These are phyloP conservation scores for Ammodytes marinus DNA, from an alignment of 2,113 vertebrate genomes.

Conservation along the genomic window DNA sequence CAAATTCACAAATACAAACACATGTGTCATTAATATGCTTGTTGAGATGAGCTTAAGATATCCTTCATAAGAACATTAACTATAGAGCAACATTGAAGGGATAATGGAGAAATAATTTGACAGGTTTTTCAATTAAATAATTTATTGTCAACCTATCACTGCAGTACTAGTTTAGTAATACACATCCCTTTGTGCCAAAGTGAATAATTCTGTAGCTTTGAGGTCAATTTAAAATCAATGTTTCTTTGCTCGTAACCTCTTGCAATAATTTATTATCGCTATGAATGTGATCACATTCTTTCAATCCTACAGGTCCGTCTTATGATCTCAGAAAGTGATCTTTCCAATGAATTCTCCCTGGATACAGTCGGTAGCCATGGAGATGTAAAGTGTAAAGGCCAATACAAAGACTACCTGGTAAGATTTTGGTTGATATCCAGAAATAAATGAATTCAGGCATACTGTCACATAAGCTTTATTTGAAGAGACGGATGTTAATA, in stretches of 20 bases:
- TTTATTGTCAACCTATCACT: not conserved
- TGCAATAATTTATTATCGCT: not conserved
- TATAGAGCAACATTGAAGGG: not conserved
- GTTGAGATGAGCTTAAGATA: not conserved
- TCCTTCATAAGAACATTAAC: not conserved
- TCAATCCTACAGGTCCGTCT: slow-evolving; percentile 90
- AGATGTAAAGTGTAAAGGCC: slow-evolving; percentile 94
- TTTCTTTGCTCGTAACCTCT: not conserved
- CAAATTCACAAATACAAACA: too few relatives aligned
- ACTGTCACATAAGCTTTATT: not conserved
- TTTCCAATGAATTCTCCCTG: slow-evolving; percentile 95
- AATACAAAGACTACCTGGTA: slow-evolving; percentile 92
- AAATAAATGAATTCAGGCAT: not conserved
- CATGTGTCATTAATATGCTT: too few relatives aligned
- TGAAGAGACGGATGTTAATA: not conserved
- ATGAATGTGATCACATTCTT: not conserved
- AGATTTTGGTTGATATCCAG: slow-evolving; percentile 51
- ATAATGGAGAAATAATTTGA: not conserved
- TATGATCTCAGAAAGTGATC: slow-evolving; percentile 95
- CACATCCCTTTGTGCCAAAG: not conserved
- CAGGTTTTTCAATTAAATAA: not conserved
- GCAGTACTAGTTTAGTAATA: too few relatives aligned
- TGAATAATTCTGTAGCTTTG: not conserved
- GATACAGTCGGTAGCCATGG: slow-evolving; percentile 98
- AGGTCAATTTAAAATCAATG: not conserved